A percentile compares a stretch with the other conserved stretches of the same genome.
phyloP scores from a whole-genome alignment of 2,797 vertebrate genomes.

The Triplophysa bombifrons region DNA sequence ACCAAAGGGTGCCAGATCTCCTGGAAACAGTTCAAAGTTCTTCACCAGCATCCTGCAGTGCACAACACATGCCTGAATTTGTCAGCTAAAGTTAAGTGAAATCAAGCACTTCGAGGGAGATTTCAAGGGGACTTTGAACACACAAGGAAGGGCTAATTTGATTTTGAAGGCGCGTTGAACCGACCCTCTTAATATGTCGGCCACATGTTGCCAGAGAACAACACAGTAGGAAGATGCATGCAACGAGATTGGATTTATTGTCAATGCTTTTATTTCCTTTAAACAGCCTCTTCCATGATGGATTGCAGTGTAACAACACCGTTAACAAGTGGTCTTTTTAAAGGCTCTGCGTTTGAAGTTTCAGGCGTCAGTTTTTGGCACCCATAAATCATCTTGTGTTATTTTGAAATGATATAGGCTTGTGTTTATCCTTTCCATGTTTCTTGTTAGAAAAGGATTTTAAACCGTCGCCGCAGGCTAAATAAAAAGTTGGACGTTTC shows the following conservation, averaged over 20 bases:
- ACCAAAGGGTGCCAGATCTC: constrained; percentile 45
- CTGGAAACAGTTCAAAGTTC: constrained; percentile 54
- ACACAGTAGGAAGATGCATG: constrained; percentile 41
- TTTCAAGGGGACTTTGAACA: constrained; percentile 45
- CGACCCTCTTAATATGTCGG: constrained; percentile 14
- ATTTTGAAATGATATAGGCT: constrained; percentile 7
- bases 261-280: constrained; percentile 20
- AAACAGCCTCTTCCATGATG: constrained; percentile 16
- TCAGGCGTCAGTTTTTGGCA: constrained; percentile 19
- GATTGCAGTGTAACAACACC: constrained; percentile 15
- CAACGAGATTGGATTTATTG: constrained; percentile 25
- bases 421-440: constrained; percentile 4
- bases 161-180: constrained; percentile 40
- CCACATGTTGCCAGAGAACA: constrained; percentile 42
- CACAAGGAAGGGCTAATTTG: constrained; percentile 41
- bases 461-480: constrained; percentile 73
- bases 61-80: constrained; percentile 51
- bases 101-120: constrained; percentile 8
- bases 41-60: constrained; percentile 16
- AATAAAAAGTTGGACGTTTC: constrained; percentile 76
- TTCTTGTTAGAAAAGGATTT: constrained; percentile 73
- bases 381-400: constrained; percentile 26
- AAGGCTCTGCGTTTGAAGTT: neutral
- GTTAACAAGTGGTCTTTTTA: constrained; percentile 39
- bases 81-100: constrained; percentile 42